phyloP scores from a whole-genome alignment of 2,797 vertebrate genomes.

The Lagodon rhomboides region DNA sequence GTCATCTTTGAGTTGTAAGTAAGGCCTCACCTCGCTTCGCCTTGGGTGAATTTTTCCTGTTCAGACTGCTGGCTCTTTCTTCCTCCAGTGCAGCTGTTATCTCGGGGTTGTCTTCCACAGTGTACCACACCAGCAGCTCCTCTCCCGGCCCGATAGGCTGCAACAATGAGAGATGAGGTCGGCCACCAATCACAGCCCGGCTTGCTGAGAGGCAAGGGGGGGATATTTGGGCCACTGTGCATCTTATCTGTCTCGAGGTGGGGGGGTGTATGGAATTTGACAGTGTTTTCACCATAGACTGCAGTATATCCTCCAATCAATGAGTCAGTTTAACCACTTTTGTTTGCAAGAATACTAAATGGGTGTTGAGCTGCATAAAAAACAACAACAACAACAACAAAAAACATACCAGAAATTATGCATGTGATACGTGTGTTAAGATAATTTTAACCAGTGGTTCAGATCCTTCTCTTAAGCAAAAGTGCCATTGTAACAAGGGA shows the following conservation, averaged over 20 bases:
- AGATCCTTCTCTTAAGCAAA: too few relatives aligned
- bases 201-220: slow-evolving; percentile 80
- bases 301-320: neutral
- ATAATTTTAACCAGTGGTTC: neutral
- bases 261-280: slow-evolving; percentile 50
- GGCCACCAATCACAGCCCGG: slow-evolving; percentile 87
- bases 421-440: neutral
- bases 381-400: neutral
- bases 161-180: slow-evolving; percentile 82
- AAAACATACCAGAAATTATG: neutral
- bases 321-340: neutral
- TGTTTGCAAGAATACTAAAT: neutral
- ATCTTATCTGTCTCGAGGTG: slow-evolving; percentile 72
- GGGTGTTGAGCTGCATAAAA: neutral
- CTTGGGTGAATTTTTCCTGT: slow-evolving; percentile 89
- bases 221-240: slow-evolving; percentile 80
- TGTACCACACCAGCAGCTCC: slow-evolving; percentile 97
- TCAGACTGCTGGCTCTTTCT: slow-evolving; percentile 92
- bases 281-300: slow-evolving; percentile 46
- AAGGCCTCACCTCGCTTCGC: slow-evolving; percentile 92
- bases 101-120: slow-evolving; percentile 97
- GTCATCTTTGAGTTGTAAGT: slow-evolving; percentile 8
- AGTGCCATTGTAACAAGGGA: too few relatives aligned
- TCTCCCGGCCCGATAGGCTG: slow-evolving; percentile 95
- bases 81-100: slow-evolving; percentile 98